Evolutionary conservation across 2,888 invertebrate species (phyloP), one percentile per base, ranked within the genome.

Genomic region (Brenthis hecate): DNA sequence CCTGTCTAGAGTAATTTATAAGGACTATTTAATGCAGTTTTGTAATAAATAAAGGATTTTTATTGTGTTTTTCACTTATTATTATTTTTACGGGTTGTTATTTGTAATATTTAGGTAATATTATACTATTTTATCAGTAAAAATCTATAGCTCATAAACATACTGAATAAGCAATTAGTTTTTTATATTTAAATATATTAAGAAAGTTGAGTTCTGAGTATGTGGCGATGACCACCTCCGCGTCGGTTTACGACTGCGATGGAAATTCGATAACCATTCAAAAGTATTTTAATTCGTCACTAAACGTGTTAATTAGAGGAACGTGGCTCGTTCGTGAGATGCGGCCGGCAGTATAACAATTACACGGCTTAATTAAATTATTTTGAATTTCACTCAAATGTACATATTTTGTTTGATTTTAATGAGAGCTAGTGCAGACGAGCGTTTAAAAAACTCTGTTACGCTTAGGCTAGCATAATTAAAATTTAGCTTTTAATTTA

Each of bases 301-400:
- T 57, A 51, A 68, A 65, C 16, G 65, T 65, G 61, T 62, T 68
- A 65, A 71, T 68, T 71, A 63, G 47, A 55, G 57, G 6, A 53
- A 65, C 32, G 50, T 68, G 56, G 13, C n/a, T 13, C 48, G n/a
- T 67, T 51, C 66, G 70, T 64, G 70, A 56, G 67, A 65, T 64
- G 47, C 50, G 8, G 13, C 28, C 47, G 14, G 19, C 53, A 19
- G 62, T 68, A 50, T 23, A 68, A 71, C 68, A 71, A 72, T 72
- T 72, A 70, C 62, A 72, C 57, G 70, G 47, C 28, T 65, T 68
- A 14, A 70, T 70, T 72, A 65, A 60, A 67, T 67, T 60, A 66
- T 19, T 63, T 54, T 32, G n/a, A 23, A 58, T 63, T 64, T 47
- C 13, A 56, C 32, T 48, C 8, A 28, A 55, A 53, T 13, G 62